Evolutionary conservation across 2,797 vertebrate species (phyloP).

Genomic region (Meriones psammophilus): DNA sequence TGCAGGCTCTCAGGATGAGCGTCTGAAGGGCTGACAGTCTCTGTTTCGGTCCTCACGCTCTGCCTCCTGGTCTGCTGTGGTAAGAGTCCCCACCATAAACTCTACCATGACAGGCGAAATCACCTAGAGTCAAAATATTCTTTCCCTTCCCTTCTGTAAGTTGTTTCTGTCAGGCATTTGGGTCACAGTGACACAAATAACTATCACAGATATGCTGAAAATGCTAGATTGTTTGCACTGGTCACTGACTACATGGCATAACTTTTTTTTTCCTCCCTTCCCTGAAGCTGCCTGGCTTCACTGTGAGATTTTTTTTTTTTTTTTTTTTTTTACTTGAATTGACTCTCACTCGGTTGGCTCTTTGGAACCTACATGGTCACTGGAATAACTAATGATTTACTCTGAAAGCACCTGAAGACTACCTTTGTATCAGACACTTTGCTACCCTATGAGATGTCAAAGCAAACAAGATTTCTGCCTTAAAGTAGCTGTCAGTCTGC

Average conservation of each 20-base stretch:
- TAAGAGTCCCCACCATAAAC: neutral
- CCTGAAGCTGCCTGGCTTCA: neutral
- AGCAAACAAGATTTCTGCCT: neutral
- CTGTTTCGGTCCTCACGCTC: neutral
- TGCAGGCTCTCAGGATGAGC: neutral
- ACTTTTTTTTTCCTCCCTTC: neutral
- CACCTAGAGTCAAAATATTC: neutral
- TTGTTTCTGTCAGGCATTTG: neutral
- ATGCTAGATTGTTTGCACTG: neutral
- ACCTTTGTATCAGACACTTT: neutral
- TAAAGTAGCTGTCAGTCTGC: neutral
- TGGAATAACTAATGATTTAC: slow-evolving; percentile 34
- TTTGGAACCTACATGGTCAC: neutral
- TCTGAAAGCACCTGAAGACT: slow-evolving; percentile 35
- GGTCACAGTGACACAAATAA: neutral
- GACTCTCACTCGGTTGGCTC: neutral
- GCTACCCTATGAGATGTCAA: neutral
- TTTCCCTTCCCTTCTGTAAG: neutral
- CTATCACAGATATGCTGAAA: neutral
- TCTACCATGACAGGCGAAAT: neutral
- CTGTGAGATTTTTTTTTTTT: neutral
- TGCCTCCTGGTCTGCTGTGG: neutral
- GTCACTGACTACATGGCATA: neutral
- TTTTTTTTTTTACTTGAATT: neutral
- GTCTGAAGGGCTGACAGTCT: neutral